Conservation (phyloP, 2,113 vertebrate species). For the Poeciliopsis prolifica region DNA sequence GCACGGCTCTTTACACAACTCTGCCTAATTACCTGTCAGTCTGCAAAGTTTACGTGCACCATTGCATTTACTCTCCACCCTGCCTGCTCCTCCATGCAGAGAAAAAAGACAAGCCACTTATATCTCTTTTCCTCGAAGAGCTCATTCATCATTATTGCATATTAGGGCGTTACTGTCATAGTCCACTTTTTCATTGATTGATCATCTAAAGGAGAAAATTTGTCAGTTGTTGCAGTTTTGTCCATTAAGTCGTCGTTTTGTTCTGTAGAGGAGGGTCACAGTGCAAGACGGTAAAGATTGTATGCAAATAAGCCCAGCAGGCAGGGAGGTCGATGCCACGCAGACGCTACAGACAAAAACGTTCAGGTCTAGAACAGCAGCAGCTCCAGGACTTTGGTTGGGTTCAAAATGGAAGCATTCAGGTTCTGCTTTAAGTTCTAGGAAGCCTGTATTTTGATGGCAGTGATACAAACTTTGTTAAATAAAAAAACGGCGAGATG, state of each 20-base stretch:
- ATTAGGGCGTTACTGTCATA: conserved; percentile 12
- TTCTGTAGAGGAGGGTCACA: background rate
- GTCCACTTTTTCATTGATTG: conserved; percentile 28
- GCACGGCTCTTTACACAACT: conserved; percentile 8
- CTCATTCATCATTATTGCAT: conserved; percentile 21
- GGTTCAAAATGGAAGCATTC: background rate
- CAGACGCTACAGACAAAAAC: background rate
- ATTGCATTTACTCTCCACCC: conserved; percentile 20
- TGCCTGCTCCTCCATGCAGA: conserved; percentile 24
- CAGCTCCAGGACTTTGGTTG: background rate
- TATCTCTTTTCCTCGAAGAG: conserved; percentile 27
- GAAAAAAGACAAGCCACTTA: conserved; percentile 21
- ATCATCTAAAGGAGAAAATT: conserved; percentile 9
- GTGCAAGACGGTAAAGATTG: background rate
- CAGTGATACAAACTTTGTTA: too few species aligned
- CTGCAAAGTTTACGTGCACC: conserved; percentile 22
- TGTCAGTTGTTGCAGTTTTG: background rate
- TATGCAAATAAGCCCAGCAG: background rate
- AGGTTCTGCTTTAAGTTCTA: background rate
- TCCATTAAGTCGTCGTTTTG: background rate
- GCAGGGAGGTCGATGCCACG: background rate
- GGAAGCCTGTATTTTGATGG: background rate
- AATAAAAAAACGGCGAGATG: too few species aligned
- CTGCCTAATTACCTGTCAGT: conserved; percentile 34
- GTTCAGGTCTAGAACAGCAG: background rate